Conservation (phyloP, 1,140 invertebrate species). For the Drosophila asahinai region DNA sequence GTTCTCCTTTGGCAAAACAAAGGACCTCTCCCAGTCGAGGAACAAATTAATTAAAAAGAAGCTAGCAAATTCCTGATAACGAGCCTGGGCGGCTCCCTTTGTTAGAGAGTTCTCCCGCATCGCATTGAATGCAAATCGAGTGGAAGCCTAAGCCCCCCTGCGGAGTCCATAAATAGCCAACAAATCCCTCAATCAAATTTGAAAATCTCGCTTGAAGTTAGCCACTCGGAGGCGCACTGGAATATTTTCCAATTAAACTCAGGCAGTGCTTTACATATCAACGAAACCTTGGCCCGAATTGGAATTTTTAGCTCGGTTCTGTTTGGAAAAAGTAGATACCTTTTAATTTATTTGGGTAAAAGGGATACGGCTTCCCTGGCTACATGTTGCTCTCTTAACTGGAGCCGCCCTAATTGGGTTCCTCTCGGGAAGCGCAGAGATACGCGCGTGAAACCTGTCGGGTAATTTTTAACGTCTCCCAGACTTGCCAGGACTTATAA, state of each 20-base stretch:
- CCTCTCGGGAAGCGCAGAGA: neutral
- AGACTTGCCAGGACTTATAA: neutral
- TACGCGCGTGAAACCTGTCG: neutral
- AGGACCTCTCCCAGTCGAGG: conserved; percentile 20
- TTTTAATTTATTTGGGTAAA: neutral
- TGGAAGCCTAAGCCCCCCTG: conserved; percentile 17
- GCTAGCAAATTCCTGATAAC: conserved; percentile 28
- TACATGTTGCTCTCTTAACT: neutral
- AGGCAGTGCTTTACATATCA: neutral
- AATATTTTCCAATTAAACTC: conserved; percentile 8
- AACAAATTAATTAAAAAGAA: conserved; percentile 62
- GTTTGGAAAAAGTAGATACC: neutral
- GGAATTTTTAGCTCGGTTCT: no score
- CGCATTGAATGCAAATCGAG: conserved; percentile 50
- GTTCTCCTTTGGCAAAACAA: conserved; percentile 49
- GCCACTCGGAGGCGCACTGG: neutral
- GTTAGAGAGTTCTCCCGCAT: neutral
- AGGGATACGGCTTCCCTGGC: neutral
- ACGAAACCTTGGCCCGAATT: no score
- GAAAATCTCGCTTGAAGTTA: neutral
- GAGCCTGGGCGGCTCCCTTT: conserved; percentile 1
- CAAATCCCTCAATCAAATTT: conserved; percentile 26
- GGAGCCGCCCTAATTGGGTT: conserved; percentile 16
- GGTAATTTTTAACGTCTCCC: conserved; percentile 8
- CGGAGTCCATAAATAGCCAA: conserved; percentile 12